Evolutionary conservation across 2,888 invertebrate genomes (phyloP).

Genomic region (Perizoma affinitatum): DNA sequence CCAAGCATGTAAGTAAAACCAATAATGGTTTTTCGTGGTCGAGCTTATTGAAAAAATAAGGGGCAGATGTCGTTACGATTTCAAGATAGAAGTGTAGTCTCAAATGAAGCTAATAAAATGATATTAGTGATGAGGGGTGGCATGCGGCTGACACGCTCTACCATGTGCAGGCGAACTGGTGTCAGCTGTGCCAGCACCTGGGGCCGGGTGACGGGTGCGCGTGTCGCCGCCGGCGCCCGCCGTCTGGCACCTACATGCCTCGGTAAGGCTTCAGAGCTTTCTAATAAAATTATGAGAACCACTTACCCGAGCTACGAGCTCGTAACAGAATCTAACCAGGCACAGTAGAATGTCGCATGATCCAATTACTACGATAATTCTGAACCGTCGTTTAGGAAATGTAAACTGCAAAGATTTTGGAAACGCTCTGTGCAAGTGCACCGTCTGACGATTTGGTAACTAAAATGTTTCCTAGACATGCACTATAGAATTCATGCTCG

Average conservation of each 20-base stretch:
- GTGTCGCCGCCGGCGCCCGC: slow-evolving; percentile 31
- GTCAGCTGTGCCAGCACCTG: slow-evolving; percentile 72
- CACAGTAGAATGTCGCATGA: slow-evolving; percentile 31
- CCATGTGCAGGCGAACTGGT: slow-evolving; percentile 52
- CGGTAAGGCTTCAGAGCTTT: slow-evolving; percentile 66
- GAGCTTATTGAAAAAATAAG: slow-evolving; percentile 2
- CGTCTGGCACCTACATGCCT: slow-evolving; percentile 26
- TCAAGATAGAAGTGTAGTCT: slow-evolving; percentile 19
- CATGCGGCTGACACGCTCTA: slow-evolving; percentile 72
- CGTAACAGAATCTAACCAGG: slow-evolving; percentile 24
- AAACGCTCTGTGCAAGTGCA: too few species aligned
- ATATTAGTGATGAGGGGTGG: slow-evolving; percentile 48
- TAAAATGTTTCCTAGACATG: slow-evolving; percentile 20
- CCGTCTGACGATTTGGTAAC: slow-evolving; percentile 9
- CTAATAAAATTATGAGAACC: slow-evolving; percentile 54
- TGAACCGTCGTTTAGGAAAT: slow-evolving; percentile 27
- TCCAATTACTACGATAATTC: slow-evolving; percentile 32
- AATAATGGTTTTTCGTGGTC: background rate
- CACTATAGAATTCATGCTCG: background rate
- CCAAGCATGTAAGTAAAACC: background rate
- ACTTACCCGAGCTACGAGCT: slow-evolving; percentile 40
- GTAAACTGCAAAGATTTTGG: background rate
- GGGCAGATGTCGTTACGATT: slow-evolving; percentile 28
- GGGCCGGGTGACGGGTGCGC: slow-evolving; percentile 37
- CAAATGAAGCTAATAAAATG: slow-evolving; percentile 49